Conservation (phyloP, 2,113 vertebrate species). For the Morone chrysops region DNA sequence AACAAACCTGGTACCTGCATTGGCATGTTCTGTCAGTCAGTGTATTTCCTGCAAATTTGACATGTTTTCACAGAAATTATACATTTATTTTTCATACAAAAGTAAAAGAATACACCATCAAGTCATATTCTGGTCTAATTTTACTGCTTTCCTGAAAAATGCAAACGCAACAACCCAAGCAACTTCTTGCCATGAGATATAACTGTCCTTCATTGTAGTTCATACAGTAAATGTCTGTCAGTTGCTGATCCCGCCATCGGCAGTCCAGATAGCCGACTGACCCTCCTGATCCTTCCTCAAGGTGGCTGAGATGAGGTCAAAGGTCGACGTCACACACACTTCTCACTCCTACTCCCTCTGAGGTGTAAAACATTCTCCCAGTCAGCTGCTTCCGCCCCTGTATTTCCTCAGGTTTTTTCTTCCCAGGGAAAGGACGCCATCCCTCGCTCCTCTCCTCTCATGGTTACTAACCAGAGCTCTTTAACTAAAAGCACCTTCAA, state of each 20-base stretch:
- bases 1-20: too few relatives aligned
- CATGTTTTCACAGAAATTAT: neutral
- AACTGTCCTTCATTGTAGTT: constrained; percentile 11
- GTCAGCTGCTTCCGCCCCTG: constrained; percentile 10
- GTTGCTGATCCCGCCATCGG: constrained; percentile 20
- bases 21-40: too few relatives aligned
- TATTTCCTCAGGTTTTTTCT: neutral
- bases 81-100: neutral
- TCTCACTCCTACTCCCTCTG: constrained; percentile 21
- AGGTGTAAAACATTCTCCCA: constrained; percentile 41
- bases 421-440: neutral
- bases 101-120: neutral
- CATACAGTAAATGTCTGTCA: constrained; percentile 32
- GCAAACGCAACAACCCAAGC: neutral
- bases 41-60: too few relatives aligned
- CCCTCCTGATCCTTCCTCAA: constrained; percentile 39
- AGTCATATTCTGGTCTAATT: neutral
- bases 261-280: constrained; percentile 41
- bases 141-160: neutral
- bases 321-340: constrained; percentile 35
- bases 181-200: neutral
- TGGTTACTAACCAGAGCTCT: constrained; percentile 67
- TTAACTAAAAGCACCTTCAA: constrained; percentile 81
- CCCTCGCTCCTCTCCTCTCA: constrained; percentile 30
- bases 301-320: constrained; percentile 49